Evolutionary conservation across 2,113 vertebrate species (phyloP), one percentile per base, ranked within the genome.

Genomic region (Nannospalax galili): DNA sequence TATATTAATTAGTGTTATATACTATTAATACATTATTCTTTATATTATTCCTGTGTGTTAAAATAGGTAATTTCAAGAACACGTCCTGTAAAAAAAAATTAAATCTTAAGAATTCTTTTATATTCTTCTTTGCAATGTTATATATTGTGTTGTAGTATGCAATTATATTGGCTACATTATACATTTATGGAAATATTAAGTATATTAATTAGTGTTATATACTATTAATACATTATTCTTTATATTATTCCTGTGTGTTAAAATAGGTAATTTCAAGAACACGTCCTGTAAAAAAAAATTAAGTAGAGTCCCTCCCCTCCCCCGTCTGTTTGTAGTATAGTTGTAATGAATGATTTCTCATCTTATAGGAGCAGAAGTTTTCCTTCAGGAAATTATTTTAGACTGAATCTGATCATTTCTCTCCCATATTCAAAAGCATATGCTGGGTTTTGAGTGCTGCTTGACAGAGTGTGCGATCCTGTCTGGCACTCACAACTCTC

Each of bases 351-450:
- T 58, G 28, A 37, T 4, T 26, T 5, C 7, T 69, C 11, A 7
- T 86, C 17, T 75, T 73, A 87, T 0, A 22, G 58, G 69, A 86
- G 22, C 35, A 88, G 22, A 86, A 32, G n/a, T 67, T 79, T 80
- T 85, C n/a, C 58, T 88, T 84, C 56, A 92, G 62, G 32, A 93
- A 84, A 92, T 92, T 42, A 62, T 80, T 92, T 92, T 58, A 87
- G 72, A 73, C 45, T 75, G 78, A 79, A 48, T 58, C 70, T 56
- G 91, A 88, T 86, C 89, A 58, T 75, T 78, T 92, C 40, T 40
- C 24, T 95, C 40, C 58, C 65, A 52, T 9, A 26, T 79, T 92
- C 52, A 69, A n/a, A 85, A 92, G 62, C 1, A 0, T 30, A 3
- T 20, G 30, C 78, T 87, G 74, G 28, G 2, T 40, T 78, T 75